Evolutionary conservation across 53 echinoderm and acorn worm species (phyloP), one percentile per base, ranked within the genome.

Genomic region (Henricia sp.): DNA sequence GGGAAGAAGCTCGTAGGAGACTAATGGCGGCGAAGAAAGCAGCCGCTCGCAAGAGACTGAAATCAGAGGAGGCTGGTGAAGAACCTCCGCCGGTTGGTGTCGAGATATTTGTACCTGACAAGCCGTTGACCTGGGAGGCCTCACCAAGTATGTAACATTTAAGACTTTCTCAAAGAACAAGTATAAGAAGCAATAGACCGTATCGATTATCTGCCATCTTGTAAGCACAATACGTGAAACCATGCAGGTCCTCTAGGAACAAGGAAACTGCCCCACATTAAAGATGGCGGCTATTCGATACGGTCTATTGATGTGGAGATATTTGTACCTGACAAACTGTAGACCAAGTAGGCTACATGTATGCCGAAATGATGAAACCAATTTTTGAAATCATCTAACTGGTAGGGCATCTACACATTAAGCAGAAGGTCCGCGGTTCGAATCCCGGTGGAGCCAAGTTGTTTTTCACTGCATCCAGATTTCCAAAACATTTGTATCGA

Each of bases 1-100:
- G 94, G 67, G 94, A 93, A 16, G 94, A 91, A 50, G 85, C 91
- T 19, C 85, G 94, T 3, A 88, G 67, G 37, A 72, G 91, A 23
- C 87, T 93, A 25, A 68, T 93, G 33, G 94, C 94, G 0, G 91
- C 88, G 16, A 93, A 93, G 76, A 86, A 86, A 53, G 88, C 88
- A 64, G 88, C 88, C 0, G 88, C 89, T 11, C 52, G 83, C 17
- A 83, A 89, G 56, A 72, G 89, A 67, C 67, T 55, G 32, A 83
- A 72, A 44, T 64, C 74, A 8, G 89, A 67, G 14, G 89, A 83
- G 30, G n/a, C n/a, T n/a, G n/a, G n/a, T 20, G 43, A 77, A 46
- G 87, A 67, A 37, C 50, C 55, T 35, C n/a, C 12, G 44, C 71
- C 50, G 0, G 51, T 74, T 17, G 37, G 74, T 0, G 89, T 89